Evolutionary conservation across 2,888 invertebrate species (phyloP).

Genomic region (Morpho helenor): DNA sequence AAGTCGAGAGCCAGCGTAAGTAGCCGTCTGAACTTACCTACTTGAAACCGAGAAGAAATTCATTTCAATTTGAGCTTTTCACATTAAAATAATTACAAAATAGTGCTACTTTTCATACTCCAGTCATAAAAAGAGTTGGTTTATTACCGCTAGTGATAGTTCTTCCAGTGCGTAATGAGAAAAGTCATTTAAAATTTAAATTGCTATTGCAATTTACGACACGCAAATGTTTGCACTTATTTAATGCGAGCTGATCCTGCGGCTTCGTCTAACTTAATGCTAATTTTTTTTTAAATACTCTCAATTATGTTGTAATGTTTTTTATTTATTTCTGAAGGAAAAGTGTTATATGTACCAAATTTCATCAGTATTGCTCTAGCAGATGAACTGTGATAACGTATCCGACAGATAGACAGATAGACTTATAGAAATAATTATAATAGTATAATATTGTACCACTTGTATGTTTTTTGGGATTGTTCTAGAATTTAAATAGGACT

Average conservation of each 20-base stretch:
- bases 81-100: conserved; percentile 26
- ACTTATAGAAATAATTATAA: too few relatives aligned
- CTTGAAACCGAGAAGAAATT: conserved; percentile 28
- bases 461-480: too few relatives aligned
- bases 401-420: too few relatives aligned
- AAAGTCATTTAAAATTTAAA: conserved; percentile 9
- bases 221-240: conserved; percentile 1
- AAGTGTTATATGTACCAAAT: too few relatives aligned
- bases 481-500: too few relatives aligned
- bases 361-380: too few relatives aligned
- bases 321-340: too few relatives aligned
- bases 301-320: too few relatives aligned
- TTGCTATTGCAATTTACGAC: conserved; percentile 1
- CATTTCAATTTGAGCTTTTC: conserved; percentile 26
- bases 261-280: too few relatives aligned
- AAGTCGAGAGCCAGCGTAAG: conserved; percentile 23
- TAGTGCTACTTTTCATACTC: conserved; percentile 24
- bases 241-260: neutral
- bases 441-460: too few relatives aligned
- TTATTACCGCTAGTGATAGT: conserved; percentile 6
- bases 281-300: too few relatives aligned
- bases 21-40: conserved; percentile 26
- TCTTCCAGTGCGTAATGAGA: neutral
- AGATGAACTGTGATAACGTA: too few relatives aligned
- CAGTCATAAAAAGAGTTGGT: conserved; percentile 11